Evolutionary conservation across 2,797 vertebrate genomes (phyloP).

Genomic region (Potorous gilbertii): DNA sequence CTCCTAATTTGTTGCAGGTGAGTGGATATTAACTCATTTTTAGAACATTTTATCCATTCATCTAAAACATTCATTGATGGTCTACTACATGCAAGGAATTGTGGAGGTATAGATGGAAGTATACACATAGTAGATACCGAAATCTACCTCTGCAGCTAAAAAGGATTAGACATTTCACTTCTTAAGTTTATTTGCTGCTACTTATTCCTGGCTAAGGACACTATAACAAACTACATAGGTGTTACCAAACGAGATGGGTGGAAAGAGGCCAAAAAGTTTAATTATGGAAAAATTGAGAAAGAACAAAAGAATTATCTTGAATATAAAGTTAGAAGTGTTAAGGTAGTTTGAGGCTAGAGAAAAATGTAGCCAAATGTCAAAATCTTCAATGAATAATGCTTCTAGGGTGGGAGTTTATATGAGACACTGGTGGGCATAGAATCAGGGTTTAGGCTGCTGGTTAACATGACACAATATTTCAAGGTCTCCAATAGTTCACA

Average conservation of each 20-base stretch:
- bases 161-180: constrained; percentile 35
- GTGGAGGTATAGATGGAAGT: neutral
- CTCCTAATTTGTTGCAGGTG: neutral
- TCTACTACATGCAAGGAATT: neutral
- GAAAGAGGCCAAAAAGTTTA: constrained; percentile 40
- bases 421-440: neutral
- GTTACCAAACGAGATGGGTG: constrained; percentile 33
- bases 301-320: neutral
- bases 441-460: neutral
- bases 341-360: neutral
- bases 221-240: constrained; percentile 54
- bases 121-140: neutral
- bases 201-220: constrained; percentile 4
- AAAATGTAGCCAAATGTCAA: neutral
- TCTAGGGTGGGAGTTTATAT: neutral
- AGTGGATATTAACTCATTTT: constrained; percentile 24
- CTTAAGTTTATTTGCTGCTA: constrained; percentile 43
- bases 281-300: constrained; percentile 12
- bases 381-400: constrained; percentile 19
- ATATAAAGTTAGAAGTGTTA: constrained; percentile 54
- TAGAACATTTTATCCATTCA: neutral
- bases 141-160: neutral
- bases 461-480: constrained; percentile 16
- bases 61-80: constrained; percentile 6
- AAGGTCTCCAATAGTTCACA: constrained; percentile 19